Evolutionary conservation across 2,113 vertebrate species (phyloP).

Genomic region (Okapia johnstoni): DNA sequence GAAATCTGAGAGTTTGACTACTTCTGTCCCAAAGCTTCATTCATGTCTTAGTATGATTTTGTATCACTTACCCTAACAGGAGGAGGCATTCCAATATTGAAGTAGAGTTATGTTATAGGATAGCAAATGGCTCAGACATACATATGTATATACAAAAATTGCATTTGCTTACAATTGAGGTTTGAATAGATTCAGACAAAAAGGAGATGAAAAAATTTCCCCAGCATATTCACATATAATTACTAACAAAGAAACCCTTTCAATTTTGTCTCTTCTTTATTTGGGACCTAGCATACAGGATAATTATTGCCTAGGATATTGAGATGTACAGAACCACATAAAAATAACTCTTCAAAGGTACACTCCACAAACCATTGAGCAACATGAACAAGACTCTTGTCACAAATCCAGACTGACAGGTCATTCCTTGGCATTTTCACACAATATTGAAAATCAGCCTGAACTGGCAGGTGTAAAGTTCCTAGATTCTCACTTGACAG

Average conservation of each 20-base stretch:
- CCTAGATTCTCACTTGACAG: conserved; percentile 68
- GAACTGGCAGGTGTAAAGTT: conserved; percentile 80
- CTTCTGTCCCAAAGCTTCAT: background rate
- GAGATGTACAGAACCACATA: conserved; percentile 72
- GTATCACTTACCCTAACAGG: background rate
- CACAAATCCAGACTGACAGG: conserved; percentile 77
- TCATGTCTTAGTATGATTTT: background rate
- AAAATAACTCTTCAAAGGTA: conserved; percentile 79
- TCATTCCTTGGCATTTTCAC: conserved; percentile 78
- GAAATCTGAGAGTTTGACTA: background rate
- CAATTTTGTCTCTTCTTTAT: background rate
- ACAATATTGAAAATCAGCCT: conserved; percentile 78
- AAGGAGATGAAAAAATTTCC: background rate
- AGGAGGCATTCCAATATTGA: background rate
- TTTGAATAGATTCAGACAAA: conserved; percentile 1
- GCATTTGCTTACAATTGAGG: background rate
- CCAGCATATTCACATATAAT: background rate
- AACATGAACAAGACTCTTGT: conserved; percentile 73
- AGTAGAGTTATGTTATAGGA: background rate
- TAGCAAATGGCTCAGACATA: background rate
- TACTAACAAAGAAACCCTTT: conserved; percentile 10
- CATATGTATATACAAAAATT: background rate
- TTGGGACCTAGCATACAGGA: background rate
- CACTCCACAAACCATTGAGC: conserved; percentile 74
- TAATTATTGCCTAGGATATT: conserved; percentile 51